Percentiles rank a stretch among this genome's conserved stretches.
phyloP scores from a whole-genome alignment of 2,797 vertebrate genomes.

The Poecilia picta region DNA sequence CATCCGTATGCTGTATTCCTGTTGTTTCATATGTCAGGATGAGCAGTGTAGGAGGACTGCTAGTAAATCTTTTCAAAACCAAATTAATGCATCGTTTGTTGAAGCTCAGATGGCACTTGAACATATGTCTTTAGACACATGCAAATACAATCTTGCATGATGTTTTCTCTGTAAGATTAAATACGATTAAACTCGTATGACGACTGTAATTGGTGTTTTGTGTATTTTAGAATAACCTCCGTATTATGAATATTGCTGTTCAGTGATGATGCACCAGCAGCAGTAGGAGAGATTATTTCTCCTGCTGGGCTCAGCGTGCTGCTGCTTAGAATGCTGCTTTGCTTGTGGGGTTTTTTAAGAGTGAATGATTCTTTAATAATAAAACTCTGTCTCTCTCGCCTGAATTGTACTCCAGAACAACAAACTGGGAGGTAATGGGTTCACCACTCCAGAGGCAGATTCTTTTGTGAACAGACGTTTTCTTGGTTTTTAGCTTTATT shows the following conservation, averaged over 20 bases:
- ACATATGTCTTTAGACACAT: neutral
- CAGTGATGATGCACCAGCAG: neutral
- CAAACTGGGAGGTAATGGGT: neutral
- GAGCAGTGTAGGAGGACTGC: neutral
- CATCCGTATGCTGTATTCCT: neutral
- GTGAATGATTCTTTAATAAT: neutral
- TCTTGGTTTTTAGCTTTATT: neutral
- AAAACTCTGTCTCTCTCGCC: neutral
- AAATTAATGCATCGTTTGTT: neutral
- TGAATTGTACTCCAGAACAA: neutral
- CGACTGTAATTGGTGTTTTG: neutral
- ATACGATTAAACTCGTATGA: neutral
- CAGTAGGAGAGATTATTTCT: neutral
- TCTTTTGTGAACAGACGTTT: neutral
- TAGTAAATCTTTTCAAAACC: neutral
- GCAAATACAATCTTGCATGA: neutral
- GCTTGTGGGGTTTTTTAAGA: neutral
- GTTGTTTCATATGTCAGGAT: neutral
- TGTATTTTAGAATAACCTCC: neutral
- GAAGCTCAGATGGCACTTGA: neutral
- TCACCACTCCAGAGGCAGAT: neutral
- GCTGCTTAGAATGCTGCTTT: neutral
- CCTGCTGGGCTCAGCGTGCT: slow-evolving; percentile 5
- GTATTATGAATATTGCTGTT: neutral
- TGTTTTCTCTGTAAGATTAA: neutral